Conservation (phyloP, 2,113 vertebrate species). For the Stomatorhinus ivindoensis region DNA sequence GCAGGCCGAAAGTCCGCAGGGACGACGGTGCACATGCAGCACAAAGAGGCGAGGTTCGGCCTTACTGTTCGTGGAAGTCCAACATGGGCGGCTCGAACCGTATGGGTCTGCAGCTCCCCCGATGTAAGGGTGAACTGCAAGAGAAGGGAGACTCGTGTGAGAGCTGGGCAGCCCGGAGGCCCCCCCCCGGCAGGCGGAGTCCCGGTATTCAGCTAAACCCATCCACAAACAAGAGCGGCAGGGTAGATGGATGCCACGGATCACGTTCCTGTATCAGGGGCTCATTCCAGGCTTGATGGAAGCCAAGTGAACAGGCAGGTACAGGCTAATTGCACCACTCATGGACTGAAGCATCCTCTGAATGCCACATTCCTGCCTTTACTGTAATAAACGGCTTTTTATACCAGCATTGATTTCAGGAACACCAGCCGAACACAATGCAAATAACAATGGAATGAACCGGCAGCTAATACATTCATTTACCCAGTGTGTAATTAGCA, state of each 20-base stretch:
- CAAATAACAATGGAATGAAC: neutral
- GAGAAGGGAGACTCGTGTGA: slow-evolving; percentile 43
- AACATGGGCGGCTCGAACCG: slow-evolving; percentile 96
- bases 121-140: slow-evolving; percentile 79
- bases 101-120: slow-evolving; percentile 89
- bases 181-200: neutral
- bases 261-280: neutral
- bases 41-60: slow-evolving; percentile 12
- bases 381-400: neutral
- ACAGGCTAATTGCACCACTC: neutral
- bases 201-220: no score
- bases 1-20: no score
- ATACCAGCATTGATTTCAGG: neutral
- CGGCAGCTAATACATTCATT: neutral
- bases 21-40: neutral
- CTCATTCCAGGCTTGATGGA: neutral
- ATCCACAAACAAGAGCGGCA: neutral
- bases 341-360: neutral
- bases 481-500: neutral
- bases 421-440: neutral
- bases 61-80: slow-evolving; percentile 98
- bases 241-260: neutral
- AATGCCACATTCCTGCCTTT: neutral
- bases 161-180: neutral
- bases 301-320: neutral